These are phyloP conservation scores for Lomographa bimaculata DNA, from an alignment of 2,888 invertebrate species.

Conservation along the genomic window DNA sequence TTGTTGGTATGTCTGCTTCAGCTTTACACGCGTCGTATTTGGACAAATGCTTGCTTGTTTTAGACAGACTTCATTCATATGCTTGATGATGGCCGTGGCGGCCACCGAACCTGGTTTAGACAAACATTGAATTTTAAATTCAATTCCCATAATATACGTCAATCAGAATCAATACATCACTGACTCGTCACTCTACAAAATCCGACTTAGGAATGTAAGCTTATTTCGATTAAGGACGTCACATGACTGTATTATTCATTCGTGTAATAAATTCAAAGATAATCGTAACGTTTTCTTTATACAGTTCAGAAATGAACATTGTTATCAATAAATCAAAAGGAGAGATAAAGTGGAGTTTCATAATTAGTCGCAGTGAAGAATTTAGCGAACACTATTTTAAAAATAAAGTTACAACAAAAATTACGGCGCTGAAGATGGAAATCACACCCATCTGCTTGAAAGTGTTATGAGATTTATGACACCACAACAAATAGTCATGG, in stretches of 20 bases:
- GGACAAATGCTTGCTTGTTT: conserved; percentile 26
- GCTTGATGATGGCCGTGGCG: conserved; percentile 13
- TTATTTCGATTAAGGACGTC: conserved; percentile 6
- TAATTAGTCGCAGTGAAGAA: conserved; percentile 33
- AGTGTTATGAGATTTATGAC: conserved; percentile 24
- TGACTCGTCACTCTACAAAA: neutral
- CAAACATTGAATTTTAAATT: conserved; percentile 5
- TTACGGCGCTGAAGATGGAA: conserved; percentile 25
- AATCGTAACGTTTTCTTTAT: conserved; percentile 12
- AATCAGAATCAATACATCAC: too few species aligned
- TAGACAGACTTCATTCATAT: conserved; percentile 28
- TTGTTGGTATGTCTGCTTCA: conserved; percentile 29
- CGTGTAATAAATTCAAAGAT: conserved; percentile 6
- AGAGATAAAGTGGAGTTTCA: conserved; percentile 30
- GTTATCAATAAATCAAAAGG: conserved; percentile 21
- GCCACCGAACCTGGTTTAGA: conserved; percentile 8
- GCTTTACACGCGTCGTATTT: conserved; percentile 23
- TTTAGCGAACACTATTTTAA: conserved; percentile 22
- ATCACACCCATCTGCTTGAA: conserved; percentile 19
- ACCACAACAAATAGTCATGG: conserved; percentile 12
- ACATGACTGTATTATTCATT: conserved; percentile 16
- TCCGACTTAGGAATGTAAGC: conserved; percentile 21
- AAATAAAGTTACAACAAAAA: conserved; percentile 16
- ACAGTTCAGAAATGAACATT: conserved; percentile 35
- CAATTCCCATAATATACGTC: conserved; percentile 8